These are phyloP conservation scores for Heteropelma amictum DNA, from an alignment of 2,888 invertebrate species.

Conservation along the genomic window DNA sequence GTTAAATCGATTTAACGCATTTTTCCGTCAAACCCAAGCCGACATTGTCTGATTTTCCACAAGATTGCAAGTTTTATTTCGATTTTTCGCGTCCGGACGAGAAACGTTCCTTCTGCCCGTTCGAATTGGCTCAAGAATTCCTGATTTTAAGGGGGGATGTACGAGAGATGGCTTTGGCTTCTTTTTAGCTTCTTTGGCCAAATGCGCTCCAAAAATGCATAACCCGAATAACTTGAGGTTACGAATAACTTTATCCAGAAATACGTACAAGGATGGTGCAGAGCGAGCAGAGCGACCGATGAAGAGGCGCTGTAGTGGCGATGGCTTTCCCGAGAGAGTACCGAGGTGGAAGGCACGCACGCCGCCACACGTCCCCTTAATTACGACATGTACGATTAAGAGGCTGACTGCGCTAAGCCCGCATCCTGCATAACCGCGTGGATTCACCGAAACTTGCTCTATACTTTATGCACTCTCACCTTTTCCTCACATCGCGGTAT, in stretches of 20 bases:
- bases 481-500: background rate
- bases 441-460: constrained; percentile 18
- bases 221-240: constrained; percentile 36
- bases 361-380: constrained; percentile 52
- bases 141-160: no score
- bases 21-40: no score
- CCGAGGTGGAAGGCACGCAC: constrained; percentile 43
- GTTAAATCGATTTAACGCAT: constrained; percentile 11
- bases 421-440: constrained; percentile 9
- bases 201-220: constrained; percentile 21
- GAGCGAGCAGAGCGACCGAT: no score
- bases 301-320: constrained; percentile 10
- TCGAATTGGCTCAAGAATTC: no score
- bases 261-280: constrained; percentile 36
- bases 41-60: no score
- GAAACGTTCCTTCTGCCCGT: no score
- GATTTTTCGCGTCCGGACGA: no score
- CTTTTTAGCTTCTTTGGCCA: no score
- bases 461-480: background rate
- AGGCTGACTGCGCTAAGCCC: constrained; percentile 37
- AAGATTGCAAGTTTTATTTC: no score
- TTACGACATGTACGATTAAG: constrained; percentile 57
- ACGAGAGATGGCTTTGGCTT: no score
- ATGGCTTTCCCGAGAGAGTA: constrained; percentile 11
- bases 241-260: constrained; percentile 52